Percentiles rank a stretch among this genome's conserved stretches.
These are phyloP conservation scores for Zhuqinia jingwanae DNA, from an alignment of 2,888 invertebrate genomes.

Conservation along the genomic window DNA sequence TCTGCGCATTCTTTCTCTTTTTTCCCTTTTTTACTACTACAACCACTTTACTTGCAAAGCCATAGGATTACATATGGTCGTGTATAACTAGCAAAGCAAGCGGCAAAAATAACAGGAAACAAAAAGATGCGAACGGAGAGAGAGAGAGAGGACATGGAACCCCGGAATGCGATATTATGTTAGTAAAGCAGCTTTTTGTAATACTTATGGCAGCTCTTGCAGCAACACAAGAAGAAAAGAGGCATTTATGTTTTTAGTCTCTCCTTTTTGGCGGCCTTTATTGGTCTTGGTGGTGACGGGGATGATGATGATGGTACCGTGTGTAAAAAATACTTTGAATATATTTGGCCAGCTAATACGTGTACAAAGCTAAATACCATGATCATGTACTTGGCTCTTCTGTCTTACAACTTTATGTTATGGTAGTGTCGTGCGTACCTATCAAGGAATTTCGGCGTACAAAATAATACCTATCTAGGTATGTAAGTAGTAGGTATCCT, in stretches of 20 bases:
- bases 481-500: neutral
- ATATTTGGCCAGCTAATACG: constrained; percentile 26
- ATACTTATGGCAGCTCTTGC: constrained; percentile 4
- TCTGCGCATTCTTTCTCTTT: constrained; percentile 62
- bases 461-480: no score
- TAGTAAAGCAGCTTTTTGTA: constrained; percentile 22
- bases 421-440: neutral
- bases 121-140: constrained; percentile 23
- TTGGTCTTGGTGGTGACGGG: neutral
- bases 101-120: constrained; percentile 6
- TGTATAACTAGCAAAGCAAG: neutral
- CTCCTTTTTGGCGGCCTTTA: constrained; percentile 40
- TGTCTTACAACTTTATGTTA: neutral
- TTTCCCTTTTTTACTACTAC: constrained; percentile 39
- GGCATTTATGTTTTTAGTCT: constrained; percentile 7
- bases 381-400: constrained; percentile 26
- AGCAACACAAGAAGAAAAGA: no score
- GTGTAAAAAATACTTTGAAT: constrained; percentile 19
- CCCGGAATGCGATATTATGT: constrained; percentile 38
- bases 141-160: constrained; percentile 45
- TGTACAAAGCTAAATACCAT: constrained; percentile 48
- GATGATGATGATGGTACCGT: neutral
- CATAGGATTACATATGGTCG: constrained; percentile 44
- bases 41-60: constrained; percentile 5
- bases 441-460: neutral